phyloP scores from a whole-genome alignment of 2,113 vertebrate genomes.

The Paedocypris sp. region DNA sequence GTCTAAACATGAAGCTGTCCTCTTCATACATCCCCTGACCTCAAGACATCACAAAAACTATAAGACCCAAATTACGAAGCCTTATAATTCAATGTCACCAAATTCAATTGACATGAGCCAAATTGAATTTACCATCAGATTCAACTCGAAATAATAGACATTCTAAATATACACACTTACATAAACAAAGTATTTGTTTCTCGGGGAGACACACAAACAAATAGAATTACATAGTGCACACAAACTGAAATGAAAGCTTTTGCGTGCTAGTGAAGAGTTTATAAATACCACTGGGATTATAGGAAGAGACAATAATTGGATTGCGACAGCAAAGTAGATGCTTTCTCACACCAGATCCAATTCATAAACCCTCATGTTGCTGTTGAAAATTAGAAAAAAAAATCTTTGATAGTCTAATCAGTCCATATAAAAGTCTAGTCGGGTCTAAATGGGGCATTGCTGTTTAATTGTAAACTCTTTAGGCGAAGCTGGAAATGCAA shows the following conservation, averaged over 20 bases:
- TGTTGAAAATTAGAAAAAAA: conserved; percentile 7
- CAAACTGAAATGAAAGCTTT: conserved; percentile 20
- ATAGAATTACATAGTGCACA: conserved; percentile 19
- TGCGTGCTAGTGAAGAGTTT: conserved; percentile 15
- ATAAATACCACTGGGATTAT: conserved; percentile 43
- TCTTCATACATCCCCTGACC: not conserved
- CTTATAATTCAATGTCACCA: conserved; percentile 70
- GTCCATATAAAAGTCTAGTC: conserved; percentile 1
- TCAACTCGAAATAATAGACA: conserved; percentile 41
- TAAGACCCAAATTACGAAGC: conserved; percentile 53
- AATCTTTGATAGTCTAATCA: conserved; percentile 9
- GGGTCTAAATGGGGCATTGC: conserved; percentile 3
- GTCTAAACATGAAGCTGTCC: not conserved
- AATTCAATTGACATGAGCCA: conserved; percentile 68
- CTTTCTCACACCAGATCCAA: conserved; percentile 23
- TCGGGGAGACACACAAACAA: conserved; percentile 38
- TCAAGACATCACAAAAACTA: not conserved
- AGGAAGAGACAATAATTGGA: conserved; percentile 36
- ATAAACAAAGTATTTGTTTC: conserved; percentile 52
- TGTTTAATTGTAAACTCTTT: conserved; percentile 20
- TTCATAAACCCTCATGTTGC: conserved; percentile 25
- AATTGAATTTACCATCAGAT: conserved; percentile 59
- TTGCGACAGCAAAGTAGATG: conserved; percentile 27
- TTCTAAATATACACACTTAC: conserved; percentile 55
- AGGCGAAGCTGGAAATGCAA: not conserved